Percentiles rank a stretch among this genome's conserved stretches.
phyloP scores from a whole-genome alignment of 2,113 vertebrate species.

The Anseranas semipalmata region DNA sequence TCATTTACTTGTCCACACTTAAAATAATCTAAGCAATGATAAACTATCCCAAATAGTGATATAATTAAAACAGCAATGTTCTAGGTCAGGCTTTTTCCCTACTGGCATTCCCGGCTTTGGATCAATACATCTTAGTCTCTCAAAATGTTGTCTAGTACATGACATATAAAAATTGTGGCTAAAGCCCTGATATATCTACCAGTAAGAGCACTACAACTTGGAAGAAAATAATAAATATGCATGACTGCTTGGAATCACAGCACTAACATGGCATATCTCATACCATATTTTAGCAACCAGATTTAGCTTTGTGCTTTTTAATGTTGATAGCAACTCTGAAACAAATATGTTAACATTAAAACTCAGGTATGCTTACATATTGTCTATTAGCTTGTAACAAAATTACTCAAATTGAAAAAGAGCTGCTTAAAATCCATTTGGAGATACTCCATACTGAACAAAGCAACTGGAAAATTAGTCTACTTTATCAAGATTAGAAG shows the following conservation, averaged over 20 bases:
- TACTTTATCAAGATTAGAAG: slow-evolving; percentile 78
- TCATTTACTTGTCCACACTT: neutral
- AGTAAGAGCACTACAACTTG: slow-evolving; percentile 26
- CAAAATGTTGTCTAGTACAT: slow-evolving; percentile 11
- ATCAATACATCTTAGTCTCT: slow-evolving; percentile 42
- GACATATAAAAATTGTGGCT: slow-evolving; percentile 32
- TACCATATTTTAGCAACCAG: slow-evolving; percentile 59
- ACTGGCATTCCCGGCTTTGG: slow-evolving; percentile 1
- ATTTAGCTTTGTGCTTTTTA: slow-evolving; percentile 70
- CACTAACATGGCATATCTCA: slow-evolving; percentile 5
- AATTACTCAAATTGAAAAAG: slow-evolving; percentile 78
- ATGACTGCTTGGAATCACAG: slow-evolving; percentile 56
- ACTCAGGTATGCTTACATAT: slow-evolving; percentile 45
- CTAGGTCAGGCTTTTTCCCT: slow-evolving; percentile 8
- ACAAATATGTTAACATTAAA: slow-evolving; percentile 72
- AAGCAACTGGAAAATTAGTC: slow-evolving; percentile 75
- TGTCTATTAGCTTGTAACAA: slow-evolving; percentile 70
- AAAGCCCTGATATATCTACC: neutral
- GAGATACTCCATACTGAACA: slow-evolving; percentile 73
- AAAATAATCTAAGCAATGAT: slow-evolving; percentile 6
- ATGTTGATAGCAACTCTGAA: slow-evolving; percentile 61
- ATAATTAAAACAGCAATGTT: slow-evolving; percentile 20
- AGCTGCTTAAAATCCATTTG: slow-evolving; percentile 75
- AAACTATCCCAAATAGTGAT: neutral
- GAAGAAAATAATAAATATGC: slow-evolving; percentile 62